These are phyloP conservation scores for Trachops cirrhosus DNA, from an alignment of 2,797 vertebrate genomes.

Conservation along the genomic window DNA sequence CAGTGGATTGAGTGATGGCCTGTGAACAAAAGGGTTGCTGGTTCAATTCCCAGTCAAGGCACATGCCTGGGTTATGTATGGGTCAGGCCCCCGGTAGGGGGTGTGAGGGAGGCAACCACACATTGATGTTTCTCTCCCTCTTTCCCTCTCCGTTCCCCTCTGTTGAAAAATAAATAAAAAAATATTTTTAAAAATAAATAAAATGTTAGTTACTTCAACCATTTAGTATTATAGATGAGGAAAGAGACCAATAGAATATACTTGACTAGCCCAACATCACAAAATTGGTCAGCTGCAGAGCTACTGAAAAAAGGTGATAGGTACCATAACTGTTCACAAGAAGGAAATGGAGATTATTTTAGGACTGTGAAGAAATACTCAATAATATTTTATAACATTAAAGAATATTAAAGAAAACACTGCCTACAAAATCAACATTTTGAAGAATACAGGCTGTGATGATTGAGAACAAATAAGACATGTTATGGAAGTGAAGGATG, in stretches of 20 bases:
- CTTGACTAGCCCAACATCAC: not conserved
- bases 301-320: not conserved
- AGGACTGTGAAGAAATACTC: not conserved
- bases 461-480: constrained; percentile 11
- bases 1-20: no score
- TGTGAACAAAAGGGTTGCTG: no score
- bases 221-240: constrained; percentile 6
- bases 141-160: no score
- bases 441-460: not conserved
- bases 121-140: no score
- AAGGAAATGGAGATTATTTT: not conserved
- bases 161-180: no score
- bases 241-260: not conserved
- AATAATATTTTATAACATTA: not conserved
- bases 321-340: not conserved
- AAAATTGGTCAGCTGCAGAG: not conserved
- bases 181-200: not conserved
- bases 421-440: not conserved
- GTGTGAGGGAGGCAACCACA: no score
- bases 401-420: constrained; percentile 13
- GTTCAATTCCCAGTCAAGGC: no score
- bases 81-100: no score
- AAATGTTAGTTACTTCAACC: not conserved
- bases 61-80: no score
- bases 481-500: constrained; percentile 28